These are phyloP conservation scores for Coregonus clupeaformis DNA, from an alignment of 2,113 vertebrate species.

Conservation along the genomic window DNA sequence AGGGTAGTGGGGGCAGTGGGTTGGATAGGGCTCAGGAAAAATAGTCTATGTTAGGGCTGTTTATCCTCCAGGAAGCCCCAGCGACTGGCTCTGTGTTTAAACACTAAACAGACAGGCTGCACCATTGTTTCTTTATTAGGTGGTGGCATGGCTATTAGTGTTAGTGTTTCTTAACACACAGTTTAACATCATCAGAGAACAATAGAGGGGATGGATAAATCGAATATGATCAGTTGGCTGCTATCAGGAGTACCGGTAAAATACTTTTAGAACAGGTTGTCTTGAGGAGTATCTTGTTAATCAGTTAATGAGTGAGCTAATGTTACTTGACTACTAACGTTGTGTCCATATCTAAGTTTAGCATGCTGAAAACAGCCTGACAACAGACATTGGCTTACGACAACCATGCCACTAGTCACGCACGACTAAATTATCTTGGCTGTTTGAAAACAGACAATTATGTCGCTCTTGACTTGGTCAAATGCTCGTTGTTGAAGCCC, in stretches of 20 bases:
- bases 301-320: too few species aligned
- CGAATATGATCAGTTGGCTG: not conserved
- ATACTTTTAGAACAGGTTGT: too few species aligned
- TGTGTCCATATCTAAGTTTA: conserved; percentile 1
- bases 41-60: conserved; percentile 29
- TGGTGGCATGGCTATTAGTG: conserved; percentile 17
- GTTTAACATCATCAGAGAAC: conserved; percentile 21
- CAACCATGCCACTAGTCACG: not conserved
- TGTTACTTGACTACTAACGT: not conserved
- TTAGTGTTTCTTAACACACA: conserved; percentile 39
- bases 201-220: conserved; percentile 7
- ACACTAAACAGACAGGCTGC: conserved; percentile 42
- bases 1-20: not conserved
- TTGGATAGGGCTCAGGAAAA: conserved; percentile 38
- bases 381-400: not conserved
- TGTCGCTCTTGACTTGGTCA: conserved; percentile 37
- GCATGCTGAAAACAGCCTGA: not conserved
- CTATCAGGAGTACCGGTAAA: too few species aligned
- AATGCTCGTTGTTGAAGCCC: conserved; percentile 46
- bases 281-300: too few species aligned
- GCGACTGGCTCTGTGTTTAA: conserved; percentile 24
- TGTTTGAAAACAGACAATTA: conserved; percentile 6
- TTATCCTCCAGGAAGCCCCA: conserved; percentile 52
- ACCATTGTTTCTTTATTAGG: conserved; percentile 43
- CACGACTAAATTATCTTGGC: not conserved